Conservation (phyloP, 2,888 invertebrate genomes). For the Eumerus sabulonum region DNA sequence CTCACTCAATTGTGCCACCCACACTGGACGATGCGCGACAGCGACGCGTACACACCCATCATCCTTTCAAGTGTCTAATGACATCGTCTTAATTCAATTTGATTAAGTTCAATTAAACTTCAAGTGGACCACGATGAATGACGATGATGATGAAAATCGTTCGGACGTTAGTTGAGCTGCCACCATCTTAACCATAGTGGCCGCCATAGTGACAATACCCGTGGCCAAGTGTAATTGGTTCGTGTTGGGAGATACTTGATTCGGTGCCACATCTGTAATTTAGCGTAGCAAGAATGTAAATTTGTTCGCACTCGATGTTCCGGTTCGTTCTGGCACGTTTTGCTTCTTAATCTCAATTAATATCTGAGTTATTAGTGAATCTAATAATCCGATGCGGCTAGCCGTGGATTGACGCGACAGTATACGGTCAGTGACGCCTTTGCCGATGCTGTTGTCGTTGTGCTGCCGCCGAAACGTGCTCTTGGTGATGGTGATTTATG, state of each 20-base stretch:
- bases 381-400: constrained; percentile 22
- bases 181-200: neutral
- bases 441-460: constrained; percentile 4
- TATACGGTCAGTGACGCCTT: neutral
- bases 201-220: constrained; percentile 15
- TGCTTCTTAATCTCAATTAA: constrained; percentile 48
- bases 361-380: constrained; percentile 37
- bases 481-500: constrained; percentile 47
- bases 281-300: constrained; percentile 45
- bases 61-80: constrained; percentile 31
- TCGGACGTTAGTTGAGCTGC: constrained; percentile 1
- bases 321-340: constrained; percentile 18
- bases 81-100: constrained; percentile 67
- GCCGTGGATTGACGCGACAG: neutral
- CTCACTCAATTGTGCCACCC: constrained; percentile 16
- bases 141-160: constrained; percentile 29
- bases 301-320: constrained; percentile 14
- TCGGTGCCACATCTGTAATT: constrained; percentile 1
- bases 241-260: neutral
- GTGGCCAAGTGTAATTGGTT: neutral
- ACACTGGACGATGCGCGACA: constrained; percentile 3
- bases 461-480: constrained; percentile 12
- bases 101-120: constrained; percentile 67
- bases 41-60: constrained; percentile 2
- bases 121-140: constrained; percentile 56